phyloP scores from a whole-genome alignment of 1,140 invertebrate genomes.

The Drosophila pectinifera region DNA sequence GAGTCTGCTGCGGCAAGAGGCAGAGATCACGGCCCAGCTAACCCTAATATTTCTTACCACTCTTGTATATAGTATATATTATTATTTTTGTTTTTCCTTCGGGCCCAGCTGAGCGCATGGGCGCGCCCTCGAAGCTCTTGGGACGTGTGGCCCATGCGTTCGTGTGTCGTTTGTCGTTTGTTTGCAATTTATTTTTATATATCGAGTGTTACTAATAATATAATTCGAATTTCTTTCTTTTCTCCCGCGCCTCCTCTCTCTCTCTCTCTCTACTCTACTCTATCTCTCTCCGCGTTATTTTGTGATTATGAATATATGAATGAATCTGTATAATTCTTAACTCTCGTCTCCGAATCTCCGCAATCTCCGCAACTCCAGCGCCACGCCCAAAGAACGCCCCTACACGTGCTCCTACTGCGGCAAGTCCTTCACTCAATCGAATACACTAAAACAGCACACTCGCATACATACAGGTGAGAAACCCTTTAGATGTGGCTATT shows the following conservation, averaged over 20 bases:
- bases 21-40: constrained; percentile 31
- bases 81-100: constrained; percentile 65
- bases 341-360: constrained; percentile 47
- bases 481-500: constrained; percentile 85
- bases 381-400: constrained; percentile 84
- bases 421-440: constrained; percentile 88
- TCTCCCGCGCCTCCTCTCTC: constrained; percentile 56
- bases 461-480: constrained; percentile 85
- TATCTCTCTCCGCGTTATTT: constrained; percentile 37
- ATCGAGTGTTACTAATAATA: constrained; percentile 78
- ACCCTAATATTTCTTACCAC: constrained; percentile 51
- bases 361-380: constrained; percentile 57
- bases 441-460: constrained; percentile 85
- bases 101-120: constrained; percentile 86
- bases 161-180: constrained; percentile 90
- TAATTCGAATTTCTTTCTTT: constrained; percentile 75
- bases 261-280: constrained; percentile 44
- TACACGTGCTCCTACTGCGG: constrained; percentile 90
- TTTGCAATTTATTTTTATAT: constrained; percentile 52
- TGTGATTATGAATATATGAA: constrained; percentile 39
- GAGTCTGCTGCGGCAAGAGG: neutral
- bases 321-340: constrained; percentile 54
- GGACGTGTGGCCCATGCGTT: constrained; percentile 91
- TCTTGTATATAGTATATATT: constrained; percentile 57
- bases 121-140: constrained; percentile 86